phyloP scores from a whole-genome alignment of 2,797 vertebrate genomes.

The Tinamus major region DNA sequence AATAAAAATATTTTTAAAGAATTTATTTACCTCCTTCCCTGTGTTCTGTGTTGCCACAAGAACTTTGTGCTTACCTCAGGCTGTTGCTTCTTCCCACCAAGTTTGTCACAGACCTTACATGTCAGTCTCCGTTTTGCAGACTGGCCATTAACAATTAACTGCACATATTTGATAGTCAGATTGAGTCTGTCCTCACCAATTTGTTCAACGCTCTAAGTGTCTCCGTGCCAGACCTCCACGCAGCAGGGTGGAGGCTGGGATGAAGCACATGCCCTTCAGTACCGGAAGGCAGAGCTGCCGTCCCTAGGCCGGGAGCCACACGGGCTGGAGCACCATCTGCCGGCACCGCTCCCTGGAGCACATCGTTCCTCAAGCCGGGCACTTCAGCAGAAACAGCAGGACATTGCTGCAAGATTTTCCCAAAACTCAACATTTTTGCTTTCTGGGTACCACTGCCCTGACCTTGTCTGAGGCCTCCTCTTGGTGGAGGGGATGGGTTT shows the following conservation, averaged over 20 bases:
- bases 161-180: background rate
- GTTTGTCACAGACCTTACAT: background rate
- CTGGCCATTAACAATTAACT: background rate
- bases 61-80: background rate
- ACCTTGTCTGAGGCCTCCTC: conserved; percentile 23
- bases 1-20: background rate
- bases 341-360: background rate
- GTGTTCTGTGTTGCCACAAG: background rate
- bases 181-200: background rate
- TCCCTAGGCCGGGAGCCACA: rapidly evolving
- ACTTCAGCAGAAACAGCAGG: rapidly evolving
- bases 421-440: background rate
- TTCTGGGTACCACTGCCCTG: conserved; percentile 22
- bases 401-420: rapidly evolving
- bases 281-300: background rate
- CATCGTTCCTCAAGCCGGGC: background rate
- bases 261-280: background rate
- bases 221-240: background rate
- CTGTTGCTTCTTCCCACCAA: background rate
- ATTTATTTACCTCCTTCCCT: background rate
- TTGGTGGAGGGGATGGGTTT: background rate
- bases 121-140: background rate
- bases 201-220: background rate
- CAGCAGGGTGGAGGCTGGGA: background rate
- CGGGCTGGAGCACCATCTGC: conserved; percentile 63